These are phyloP conservation scores for Atherinomorus stipes DNA, from an alignment of 2,113 vertebrate genomes.

Conservation along the genomic window DNA sequence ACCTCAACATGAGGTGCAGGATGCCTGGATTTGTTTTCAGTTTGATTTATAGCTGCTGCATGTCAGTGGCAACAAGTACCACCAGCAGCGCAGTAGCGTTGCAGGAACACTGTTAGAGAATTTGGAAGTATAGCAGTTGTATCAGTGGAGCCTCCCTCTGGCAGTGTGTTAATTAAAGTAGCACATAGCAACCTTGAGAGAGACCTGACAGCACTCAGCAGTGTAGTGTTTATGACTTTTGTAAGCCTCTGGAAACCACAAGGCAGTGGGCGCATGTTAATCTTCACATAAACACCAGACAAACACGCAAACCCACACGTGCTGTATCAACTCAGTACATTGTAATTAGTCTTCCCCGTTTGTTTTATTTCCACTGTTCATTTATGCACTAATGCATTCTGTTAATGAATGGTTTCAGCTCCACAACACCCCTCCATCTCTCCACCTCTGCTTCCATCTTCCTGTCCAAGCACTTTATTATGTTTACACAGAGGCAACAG, in stretches of 20 bases:
- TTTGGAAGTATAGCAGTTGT: constrained; percentile 38
- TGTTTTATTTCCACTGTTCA: constrained; percentile 49
- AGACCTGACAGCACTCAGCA: constrained; percentile 51
- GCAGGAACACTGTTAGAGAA: constrained; percentile 48
- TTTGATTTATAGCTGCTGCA: constrained; percentile 51
- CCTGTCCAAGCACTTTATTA: constrained; percentile 52
- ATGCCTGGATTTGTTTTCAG: constrained; percentile 15
- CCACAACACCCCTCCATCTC: constrained; percentile 40
- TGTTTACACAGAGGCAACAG: constrained; percentile 47
- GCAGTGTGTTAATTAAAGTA: constrained; percentile 69
- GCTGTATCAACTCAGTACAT: constrained; percentile 32
- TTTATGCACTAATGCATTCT: constrained; percentile 64
- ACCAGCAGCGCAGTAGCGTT: constrained; percentile 36
- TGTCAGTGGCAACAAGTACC: constrained; percentile 29
- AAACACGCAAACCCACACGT: constrained; percentile 25
- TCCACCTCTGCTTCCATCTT: constrained; percentile 40
- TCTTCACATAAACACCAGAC: constrained; percentile 31
- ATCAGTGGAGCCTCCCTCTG: constrained; percentile 66
- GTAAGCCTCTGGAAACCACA: constrained; percentile 33
- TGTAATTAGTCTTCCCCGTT: constrained; percentile 56
- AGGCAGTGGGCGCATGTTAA: constrained; percentile 27
- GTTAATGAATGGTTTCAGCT: constrained; percentile 61
- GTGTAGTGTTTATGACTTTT: constrained; percentile 46
- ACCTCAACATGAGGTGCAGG: constrained; percentile 16
- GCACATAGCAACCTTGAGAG: constrained; percentile 56